Evolutionary conservation across 2,888 invertebrate species (phyloP).

Genomic region (Diaperis boleti): DNA sequence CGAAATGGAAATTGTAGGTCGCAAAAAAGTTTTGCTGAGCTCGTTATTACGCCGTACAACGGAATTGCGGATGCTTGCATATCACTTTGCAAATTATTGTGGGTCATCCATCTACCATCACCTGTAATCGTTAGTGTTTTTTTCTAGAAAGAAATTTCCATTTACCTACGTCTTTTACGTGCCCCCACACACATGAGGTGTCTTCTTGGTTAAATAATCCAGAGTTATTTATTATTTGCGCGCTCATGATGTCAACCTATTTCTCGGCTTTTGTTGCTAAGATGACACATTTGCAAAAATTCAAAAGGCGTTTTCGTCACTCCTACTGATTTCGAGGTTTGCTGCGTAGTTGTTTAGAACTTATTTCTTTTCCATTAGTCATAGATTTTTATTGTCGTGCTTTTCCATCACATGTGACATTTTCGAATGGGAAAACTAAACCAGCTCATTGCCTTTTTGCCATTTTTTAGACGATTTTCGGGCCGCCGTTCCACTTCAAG

Average conservation of each 20-base stretch:
- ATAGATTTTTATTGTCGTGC: too few species aligned
- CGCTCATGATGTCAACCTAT: constrained; percentile 23
- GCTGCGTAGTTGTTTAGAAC: neutral
- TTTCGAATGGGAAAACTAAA: too few species aligned
- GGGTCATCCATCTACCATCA: neutral
- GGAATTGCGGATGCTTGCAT: neutral
- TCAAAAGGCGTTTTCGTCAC: neutral
- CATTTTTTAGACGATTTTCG: too few species aligned
- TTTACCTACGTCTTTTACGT: constrained; percentile 28
- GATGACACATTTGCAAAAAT: constrained; percentile 5
- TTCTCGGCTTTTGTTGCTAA: constrained; percentile 4
- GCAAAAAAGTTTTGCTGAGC: neutral
- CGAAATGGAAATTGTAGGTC: constrained; percentile 8
- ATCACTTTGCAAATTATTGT: neutral
- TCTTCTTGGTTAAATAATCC: constrained; percentile 27
- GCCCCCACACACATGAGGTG: constrained; percentile 7
- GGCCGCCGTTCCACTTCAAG: constrained; percentile 30
- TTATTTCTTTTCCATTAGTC: neutral
- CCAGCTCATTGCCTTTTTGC: too few species aligned
- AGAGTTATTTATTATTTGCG: constrained; percentile 17
- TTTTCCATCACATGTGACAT: too few species aligned
- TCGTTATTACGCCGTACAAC: neutral
- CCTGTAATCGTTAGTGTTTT: neutral
- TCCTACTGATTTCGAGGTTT: neutral
- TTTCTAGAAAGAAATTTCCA: constrained; percentile 9